Base-by-base conservation (phyloP, 2,888 invertebrate genomes). In the Neoitamus cyanurus region DNA sequence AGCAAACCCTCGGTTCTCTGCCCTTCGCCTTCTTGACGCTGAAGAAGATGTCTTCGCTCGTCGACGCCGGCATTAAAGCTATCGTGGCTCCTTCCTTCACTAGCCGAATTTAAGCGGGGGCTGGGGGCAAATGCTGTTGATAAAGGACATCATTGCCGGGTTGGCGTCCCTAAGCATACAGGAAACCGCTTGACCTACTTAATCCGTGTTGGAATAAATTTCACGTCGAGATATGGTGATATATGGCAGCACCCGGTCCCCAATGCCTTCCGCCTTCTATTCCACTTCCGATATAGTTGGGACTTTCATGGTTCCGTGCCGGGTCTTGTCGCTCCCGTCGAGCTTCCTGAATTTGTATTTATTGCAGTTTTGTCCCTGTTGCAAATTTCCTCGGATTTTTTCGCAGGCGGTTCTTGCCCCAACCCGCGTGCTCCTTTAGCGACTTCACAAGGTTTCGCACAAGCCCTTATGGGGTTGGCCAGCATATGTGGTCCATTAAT, bases 341-440 rank as follows among this genome's bases (percentile, higher is more conserved):
- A 30, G 42, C 42, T 75, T 42, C 75, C 75, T 75, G 75, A 42
- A 42, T 75, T 75, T 42, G 75, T 75, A 75, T 75, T 75, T 75
- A 75, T 75, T 75, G 75, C 75, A 75, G 25, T 75, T 75, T 75
- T 75, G 75, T 75, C 11, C 28, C 15, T 37, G 46, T 28, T 75
- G 75, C 36, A 75, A 42, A 42, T 75, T 46, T 75, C 13, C 15
- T 15, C 3, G 11, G 25, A 42, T 75, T 46, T 42, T 75, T 42
- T 28, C 20, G 6, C 9, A 37, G 28, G 28, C 37, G 11, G 42
- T 28, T 42, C 42, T 25, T 73, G 36, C 20, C 20, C 11, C 6
- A 6, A 1, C 0, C 37, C 11, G 37, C 5, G 13, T 13, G 11
- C 36, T 6, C 20, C 15, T 73, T 25, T 42, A 58, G 2, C 11